Evolutionary conservation across 2,888 invertebrate genomes (phyloP).

Genomic region (Tetragonisca angustula): DNA sequence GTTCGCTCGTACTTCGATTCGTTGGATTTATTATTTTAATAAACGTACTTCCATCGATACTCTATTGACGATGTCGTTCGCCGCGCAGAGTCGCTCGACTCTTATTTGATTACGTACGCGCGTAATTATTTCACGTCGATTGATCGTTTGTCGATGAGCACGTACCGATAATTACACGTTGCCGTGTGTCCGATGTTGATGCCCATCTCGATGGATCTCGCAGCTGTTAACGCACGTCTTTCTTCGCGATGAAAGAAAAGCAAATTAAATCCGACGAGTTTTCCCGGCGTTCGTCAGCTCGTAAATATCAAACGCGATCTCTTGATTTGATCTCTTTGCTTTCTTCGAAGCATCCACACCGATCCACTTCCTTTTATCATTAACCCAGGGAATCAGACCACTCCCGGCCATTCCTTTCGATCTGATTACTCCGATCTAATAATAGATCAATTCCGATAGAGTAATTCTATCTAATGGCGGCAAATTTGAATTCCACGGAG

Average conservation of each 20-base stretch:
- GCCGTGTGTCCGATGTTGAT: conserved; percentile 1
- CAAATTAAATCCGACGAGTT: conserved; percentile 44
- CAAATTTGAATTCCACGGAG: background rate
- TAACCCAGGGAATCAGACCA: background rate
- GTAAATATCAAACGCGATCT: conserved; percentile 48
- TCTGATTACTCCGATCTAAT: background rate
- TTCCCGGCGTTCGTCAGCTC: conserved; percentile 38
- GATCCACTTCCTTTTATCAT: conserved; percentile 4
- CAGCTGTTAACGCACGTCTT: conserved; percentile 24
- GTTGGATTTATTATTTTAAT: no score
- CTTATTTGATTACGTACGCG: background rate
- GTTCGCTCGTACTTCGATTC: no score
- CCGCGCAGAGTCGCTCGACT: background rate
- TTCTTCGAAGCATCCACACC: background rate
- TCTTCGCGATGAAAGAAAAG: conserved; percentile 32
- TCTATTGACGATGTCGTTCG: no score
- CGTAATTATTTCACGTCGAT: conserved; percentile 3
- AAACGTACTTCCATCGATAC: no score
- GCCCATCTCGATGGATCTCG: conserved; percentile 9
- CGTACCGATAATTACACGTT: conserved; percentile 19
- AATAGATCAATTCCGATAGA: no score
- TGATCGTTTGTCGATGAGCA: background rate
- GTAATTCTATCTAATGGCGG: background rate
- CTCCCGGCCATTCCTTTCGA: background rate
- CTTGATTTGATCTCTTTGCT: conserved; percentile 33